Evolutionary conservation across 2,113 vertebrate species (phyloP), one percentile per base, ranked within the genome.

Genomic region (Rhinoptilus africanus): DNA sequence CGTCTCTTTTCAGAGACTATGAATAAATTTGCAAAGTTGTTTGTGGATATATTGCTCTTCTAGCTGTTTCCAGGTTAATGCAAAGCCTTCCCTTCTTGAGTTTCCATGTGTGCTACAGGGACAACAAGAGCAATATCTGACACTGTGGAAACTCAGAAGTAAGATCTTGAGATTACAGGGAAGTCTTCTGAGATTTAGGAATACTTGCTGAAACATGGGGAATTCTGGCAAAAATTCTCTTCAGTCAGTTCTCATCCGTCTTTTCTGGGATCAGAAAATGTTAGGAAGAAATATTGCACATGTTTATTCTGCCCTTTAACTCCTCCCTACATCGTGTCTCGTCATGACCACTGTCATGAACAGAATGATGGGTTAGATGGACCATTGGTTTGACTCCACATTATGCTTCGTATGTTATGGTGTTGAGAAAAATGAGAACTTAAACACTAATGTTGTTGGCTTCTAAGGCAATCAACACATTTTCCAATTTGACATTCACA

Each of bases 351-450:
- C 34, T 54, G 6, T 27, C 68, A 37, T 8, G 28, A 67, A 51
- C 14, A 69, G 28, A 75, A 75, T 1, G 1, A 6, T 73, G 34
- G 13, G 5, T 57, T 87, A 48, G 51, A 21, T 23, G 37, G 30
- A 30, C 48, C 2, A 1, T 28, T 63, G 56, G 2, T 72, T 80
- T 43, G 30, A 34, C 19, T 76, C 10, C 9, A 30, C 3, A 0
- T 37, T 63, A 41, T 12, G 48, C 28, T 54, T 35, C 1, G 0
- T 19, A 12, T 24, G 16, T 68, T 53, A 47, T 4, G 6, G 22
- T 60, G 19, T n/a, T 57, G 43, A 3, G 10, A 69, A 62, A 32
- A 80, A 68, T 54, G 12, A 80, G n/a, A 68, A 74, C 10, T 9
- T 62, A 16, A 51, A 2, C 27, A 63, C 13, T 14, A 45, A 60